phyloP scores from a whole-genome alignment of 2,888 invertebrate species.

The Athetis lepigone region DNA sequence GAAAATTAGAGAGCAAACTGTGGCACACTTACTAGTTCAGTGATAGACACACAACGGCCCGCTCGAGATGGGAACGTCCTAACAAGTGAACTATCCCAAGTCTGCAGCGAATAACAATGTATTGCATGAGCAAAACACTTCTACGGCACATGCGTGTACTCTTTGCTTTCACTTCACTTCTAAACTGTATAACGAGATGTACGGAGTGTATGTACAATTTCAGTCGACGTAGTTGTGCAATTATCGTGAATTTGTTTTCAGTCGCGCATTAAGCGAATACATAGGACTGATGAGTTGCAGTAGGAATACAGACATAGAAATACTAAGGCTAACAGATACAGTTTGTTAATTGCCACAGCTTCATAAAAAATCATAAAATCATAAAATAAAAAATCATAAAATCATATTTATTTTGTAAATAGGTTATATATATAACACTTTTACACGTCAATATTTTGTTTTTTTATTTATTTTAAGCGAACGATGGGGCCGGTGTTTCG shows the following conservation, averaged over 20 bases:
- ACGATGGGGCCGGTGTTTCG: no score
- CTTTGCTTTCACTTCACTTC: slow-evolving; percentile 38
- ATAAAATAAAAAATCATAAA: no score
- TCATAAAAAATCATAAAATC: no score
- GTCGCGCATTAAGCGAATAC: neutral
- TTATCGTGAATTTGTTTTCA: neutral
- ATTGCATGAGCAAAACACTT: slow-evolving; percentile 25
- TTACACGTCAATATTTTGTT: no score
- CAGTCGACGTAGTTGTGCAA: slow-evolving; percentile 11
- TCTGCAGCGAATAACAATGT: slow-evolving; percentile 70
- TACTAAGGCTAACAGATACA: no score
- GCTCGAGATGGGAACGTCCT: slow-evolving; percentile 67
- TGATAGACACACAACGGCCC: slow-evolving; percentile 69
- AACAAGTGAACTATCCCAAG: slow-evolving; percentile 77
- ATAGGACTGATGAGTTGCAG: no score
- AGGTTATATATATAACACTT: no score
- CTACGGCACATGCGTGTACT: slow-evolving; percentile 7
- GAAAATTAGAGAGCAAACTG: slow-evolving; percentile 82
- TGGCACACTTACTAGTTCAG: slow-evolving; percentile 72
- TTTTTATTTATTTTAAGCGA: no score
- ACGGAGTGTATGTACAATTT: slow-evolving; percentile 16
- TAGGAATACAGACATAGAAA: neutral
- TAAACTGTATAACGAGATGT: slow-evolving; percentile 37
- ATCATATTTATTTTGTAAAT: no score
- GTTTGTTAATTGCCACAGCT: no score